Base-by-base conservation (phyloP, 2,888 invertebrate genomes). In the Bombyx huttoni region DNA sequence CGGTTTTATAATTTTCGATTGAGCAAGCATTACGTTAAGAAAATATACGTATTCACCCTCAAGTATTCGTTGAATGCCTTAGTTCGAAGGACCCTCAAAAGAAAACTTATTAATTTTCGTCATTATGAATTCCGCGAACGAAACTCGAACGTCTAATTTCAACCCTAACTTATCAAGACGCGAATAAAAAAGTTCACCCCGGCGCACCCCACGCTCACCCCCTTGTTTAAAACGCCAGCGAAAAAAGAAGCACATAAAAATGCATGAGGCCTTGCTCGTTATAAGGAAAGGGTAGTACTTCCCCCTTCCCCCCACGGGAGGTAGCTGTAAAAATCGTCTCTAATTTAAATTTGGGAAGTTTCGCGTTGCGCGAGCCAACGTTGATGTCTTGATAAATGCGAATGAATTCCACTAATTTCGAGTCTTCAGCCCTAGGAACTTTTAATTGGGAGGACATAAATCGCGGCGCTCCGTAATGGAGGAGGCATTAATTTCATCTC, bases 191-290 rank as follows among this genome's bases (percentile, higher is more conserved):
- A 87, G 81, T 85, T 83, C 85, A 79, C 87, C 83, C 79, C 78
- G 67, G 68, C 68, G 73, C 78, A 77, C 87, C 86, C 80, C 76
- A 75, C 70, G 73, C 84, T 84, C 86, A 85, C 87, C 88, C 89
- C 87, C 89, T 89, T 88, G 88, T 89, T 89, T 89, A 89, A 89
- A 89, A 89, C 85, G 88, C 87, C 81, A 84, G 73, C 88, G 87
- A 89, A 89, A 89, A 89, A 89, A 89, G 89, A 87, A 89, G 89
- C 88, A 89, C 89, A 89, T 89, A 89, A 89, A 89, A 89, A 89
- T 89, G 89, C 89, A 89, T 89, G 89, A 89, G 89, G 89, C 89
- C 88, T 86, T 89, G 89, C 88, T 89, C 88, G 89, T 89, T 88
- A 89, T 87, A 88, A 89, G 89, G 87, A 89, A 89, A 89, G 89